Conservation (phyloP, 2,888 invertebrate genomes). For the Chironomus tentans region DNA sequence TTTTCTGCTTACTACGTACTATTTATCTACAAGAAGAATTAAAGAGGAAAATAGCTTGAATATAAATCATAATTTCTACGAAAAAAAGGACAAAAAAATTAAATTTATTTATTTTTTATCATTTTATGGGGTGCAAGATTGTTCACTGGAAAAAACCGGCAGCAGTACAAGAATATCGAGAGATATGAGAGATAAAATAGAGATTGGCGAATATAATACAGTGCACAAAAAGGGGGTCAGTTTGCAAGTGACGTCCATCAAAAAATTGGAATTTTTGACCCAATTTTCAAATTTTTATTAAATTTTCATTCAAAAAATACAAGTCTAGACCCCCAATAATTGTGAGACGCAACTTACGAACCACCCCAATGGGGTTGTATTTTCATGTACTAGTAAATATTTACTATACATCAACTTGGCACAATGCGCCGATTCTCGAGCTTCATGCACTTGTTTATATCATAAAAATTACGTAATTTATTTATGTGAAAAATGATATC, state of each 20-base stretch:
- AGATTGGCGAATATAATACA: neutral
- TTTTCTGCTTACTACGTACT: neutral
- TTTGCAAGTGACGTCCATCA: no score
- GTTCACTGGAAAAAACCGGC: no score
- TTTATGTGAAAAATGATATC: slow-evolving; percentile 23
- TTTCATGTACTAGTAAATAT: neutral
- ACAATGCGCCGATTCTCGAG: neutral
- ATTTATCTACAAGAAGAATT: neutral
- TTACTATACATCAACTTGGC: slow-evolving; percentile 1
- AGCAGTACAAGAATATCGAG: neutral
- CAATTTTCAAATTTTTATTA: no score
- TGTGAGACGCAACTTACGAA: no score
- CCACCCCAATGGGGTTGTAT: no score
- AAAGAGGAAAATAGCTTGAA: neutral
- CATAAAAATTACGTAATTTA: slow-evolving; percentile 25
- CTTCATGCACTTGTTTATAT: slow-evolving; percentile 7
- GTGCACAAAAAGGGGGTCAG: neutral
- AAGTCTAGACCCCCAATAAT: no score
- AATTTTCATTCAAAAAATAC: no score
- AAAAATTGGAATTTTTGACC: no score
- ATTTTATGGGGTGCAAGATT: neutral
- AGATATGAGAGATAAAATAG: no score
- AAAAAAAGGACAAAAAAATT: no score
- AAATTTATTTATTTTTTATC: neutral
- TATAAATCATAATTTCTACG: neutral